Base-by-base conservation (phyloP, 2,888 invertebrate genomes). In the Trichogramma evanescens region DNA sequence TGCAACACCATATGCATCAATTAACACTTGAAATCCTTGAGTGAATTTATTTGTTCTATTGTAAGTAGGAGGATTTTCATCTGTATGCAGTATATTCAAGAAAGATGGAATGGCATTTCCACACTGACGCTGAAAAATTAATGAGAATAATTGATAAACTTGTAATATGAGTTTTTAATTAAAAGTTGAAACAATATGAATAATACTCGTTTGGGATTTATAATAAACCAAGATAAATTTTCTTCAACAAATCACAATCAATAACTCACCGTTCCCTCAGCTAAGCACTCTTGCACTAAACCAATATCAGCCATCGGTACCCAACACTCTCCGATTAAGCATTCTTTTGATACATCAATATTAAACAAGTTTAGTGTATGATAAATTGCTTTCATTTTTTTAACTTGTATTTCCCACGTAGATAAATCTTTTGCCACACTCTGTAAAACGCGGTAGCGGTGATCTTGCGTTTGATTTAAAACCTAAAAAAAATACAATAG, bases 261-360 rank as follows among this genome's bases (percentile, higher is more conserved):
- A 41, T 62, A 54, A 80, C 86, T 79, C 73, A 88, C 91, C 71
- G 93, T 91, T 66, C 93, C 95, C 69, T 89, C 84, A 41, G 88
- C 84, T 58, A 95, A 79, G 0, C 93, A 91, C 70, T 86, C 84
- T 70, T 91, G 89, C 8, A 95, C 88, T 82, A 93, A 85, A 74
- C 90, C 0, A 93, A 97, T 71, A 94, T 94, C 97, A 91, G 97
- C 68, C 52, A 74, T 68, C 4, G 75, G 75, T 6, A 75, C 72
- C 75, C 75, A 75, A 79, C 96, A 96, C 80, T 99, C 98, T 9
- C 97, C 98, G 73, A 99, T 96, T 70, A 98, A 84, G 80, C 97
- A 98, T 80, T 99, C 98, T 81, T 97, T 96, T 0, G 98, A 98
- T 41, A 99, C 97, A 78, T 99, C 98, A 85, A 98, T 83, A 79